Base-by-base conservation (phyloP, 2,113 vertebrate species). In the Rana temporaria region DNA sequence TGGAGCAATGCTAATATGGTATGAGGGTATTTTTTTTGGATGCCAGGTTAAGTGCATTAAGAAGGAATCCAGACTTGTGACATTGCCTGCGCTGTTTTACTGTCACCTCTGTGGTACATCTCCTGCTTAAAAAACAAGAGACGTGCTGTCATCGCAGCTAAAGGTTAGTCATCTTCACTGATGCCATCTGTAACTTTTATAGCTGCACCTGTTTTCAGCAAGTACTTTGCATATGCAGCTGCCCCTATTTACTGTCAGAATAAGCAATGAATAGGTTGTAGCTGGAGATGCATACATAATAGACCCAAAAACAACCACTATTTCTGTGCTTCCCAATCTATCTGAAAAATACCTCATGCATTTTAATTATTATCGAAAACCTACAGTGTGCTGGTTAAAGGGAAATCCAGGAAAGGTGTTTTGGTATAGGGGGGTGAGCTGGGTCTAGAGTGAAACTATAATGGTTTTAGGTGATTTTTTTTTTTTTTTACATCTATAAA, bases 181-280 rank as follows among this genome's bases (percentile, higher is more conserved):
- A 56, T 68, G 48, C 81, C 81, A 83, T 83, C 81, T 83, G 81
- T 83, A 83, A 74, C 81, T 83, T 83, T 83, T 83, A 83, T 83
- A 83, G 81, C 81, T 83, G 81, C 81, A 83, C 81, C 81, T 83
- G 81, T 76, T 83, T 83, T 14, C 63, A 76, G 71, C 52, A 4
- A 68, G 62, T 76, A 74, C 72, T 83, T 83, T 83, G 72, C 72
- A 83, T 83, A 76, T 52, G 22, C 81, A 83, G 81, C 81, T 83
- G 81, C 81, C 63, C 32, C 71, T 73, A 60, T 83, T 83, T 83
- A 76, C 71, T 83, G 71, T 76, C 80, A 83, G 70, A 76, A 82
- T 74, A 76, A 59, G 52, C 68, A 83, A 83, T 83, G 71, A 67
- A 68, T 38, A 57, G 63, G 17, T n/a, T 68, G 30, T 19, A n/a